Conservation (phyloP, 2,888 invertebrate genomes). For the Phortica okadai region DNA sequence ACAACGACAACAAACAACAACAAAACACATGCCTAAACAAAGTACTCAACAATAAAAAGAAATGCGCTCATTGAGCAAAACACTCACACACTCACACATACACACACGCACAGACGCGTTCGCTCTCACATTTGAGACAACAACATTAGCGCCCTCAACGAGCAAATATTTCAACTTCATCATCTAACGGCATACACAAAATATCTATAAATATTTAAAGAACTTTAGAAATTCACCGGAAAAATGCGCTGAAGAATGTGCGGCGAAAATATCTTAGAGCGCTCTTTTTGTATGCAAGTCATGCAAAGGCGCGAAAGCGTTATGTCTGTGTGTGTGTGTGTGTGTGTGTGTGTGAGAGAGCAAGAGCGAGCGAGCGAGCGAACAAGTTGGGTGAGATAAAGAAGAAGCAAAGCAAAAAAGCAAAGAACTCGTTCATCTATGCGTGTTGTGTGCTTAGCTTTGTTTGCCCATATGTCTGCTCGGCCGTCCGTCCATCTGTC, state of each 20-base stretch:
- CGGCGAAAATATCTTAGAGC: conserved; percentile 52
- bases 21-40: too few species aligned
- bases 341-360: not conserved
- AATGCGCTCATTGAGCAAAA: too few species aligned
- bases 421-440: not conserved
- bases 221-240: conserved; percentile 56
- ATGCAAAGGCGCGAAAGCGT: conserved; percentile 29
- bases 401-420: not conserved
- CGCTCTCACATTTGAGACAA: conserved; percentile 12
- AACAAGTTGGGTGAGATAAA: not conserved
- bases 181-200: conserved; percentile 55
- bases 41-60: too few species aligned
- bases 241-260: conserved; percentile 64
- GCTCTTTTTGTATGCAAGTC: conserved; percentile 11
- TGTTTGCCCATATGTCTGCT: too few species aligned
- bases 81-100: not conserved
- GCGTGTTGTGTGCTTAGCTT: too few species aligned
- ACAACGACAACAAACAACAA: conserved; percentile 9
- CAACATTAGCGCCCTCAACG: conserved; percentile 57
- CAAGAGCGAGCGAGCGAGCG: not conserved
- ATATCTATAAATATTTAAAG: conserved; percentile 56
- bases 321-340: not conserved
- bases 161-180: conserved; percentile 56
- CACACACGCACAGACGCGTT: not conserved
- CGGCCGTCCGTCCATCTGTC: not conserved